Evolutionary conservation across 2,113 vertebrate genomes (phyloP).

Genomic region (Noturus placidus): DNA sequence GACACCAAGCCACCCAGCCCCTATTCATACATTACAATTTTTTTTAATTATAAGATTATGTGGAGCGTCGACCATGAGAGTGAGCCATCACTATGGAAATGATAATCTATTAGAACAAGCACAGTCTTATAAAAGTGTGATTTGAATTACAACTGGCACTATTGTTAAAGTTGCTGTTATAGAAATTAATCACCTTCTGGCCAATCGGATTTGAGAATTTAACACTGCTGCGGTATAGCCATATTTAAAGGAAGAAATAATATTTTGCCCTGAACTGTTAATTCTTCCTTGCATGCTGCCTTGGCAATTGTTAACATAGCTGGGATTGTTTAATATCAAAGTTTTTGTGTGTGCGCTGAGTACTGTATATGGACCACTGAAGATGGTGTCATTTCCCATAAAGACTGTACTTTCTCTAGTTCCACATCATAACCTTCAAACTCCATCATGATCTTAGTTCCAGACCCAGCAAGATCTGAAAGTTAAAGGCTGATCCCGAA

Average conservation of each 20-base stretch:
- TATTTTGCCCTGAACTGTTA: not conserved
- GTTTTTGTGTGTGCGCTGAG: not conserved
- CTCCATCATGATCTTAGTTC: constrained; percentile 27
- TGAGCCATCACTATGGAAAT: not conserved
- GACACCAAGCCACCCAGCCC: too few relatives aligned
- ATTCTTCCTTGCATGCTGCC: not conserved
- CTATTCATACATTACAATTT: not conserved
- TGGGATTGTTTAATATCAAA: not conserved
- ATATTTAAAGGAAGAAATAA: not conserved
- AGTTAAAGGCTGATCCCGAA: constrained; percentile 25
- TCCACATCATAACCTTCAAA: constrained; percentile 22
- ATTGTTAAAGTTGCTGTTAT: not conserved
- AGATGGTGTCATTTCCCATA: constrained; percentile 9
- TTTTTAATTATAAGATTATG: not conserved
- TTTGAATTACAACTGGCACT: not conserved
- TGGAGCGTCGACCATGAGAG: not conserved
- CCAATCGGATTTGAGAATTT: not conserved
- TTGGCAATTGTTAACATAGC: not conserved
- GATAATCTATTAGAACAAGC: not conserved
- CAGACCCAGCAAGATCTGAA: constrained; percentile 21
- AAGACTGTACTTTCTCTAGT: not conserved
- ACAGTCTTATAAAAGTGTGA: not conserved
- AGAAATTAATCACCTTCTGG: not conserved
- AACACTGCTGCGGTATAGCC: not conserved
- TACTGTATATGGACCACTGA: not conserved